Evolutionary conservation across 2,888 invertebrate species (phyloP).

Genomic region (Conistra vaccinii): DNA sequence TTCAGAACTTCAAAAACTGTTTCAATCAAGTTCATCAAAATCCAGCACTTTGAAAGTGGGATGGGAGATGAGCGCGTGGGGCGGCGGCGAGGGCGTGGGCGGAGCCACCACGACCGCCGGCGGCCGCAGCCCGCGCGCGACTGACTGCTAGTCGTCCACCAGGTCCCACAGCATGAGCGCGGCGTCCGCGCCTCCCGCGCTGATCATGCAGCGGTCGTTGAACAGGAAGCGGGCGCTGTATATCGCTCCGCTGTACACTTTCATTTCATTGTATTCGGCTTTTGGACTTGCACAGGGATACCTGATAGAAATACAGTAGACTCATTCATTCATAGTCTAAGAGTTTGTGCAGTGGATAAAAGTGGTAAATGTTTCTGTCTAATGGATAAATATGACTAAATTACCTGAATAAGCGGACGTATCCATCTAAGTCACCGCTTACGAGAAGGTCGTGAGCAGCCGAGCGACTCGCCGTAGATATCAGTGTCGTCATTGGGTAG

Average conservation of each 20-base stretch:
- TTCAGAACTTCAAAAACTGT: constrained; percentile 31
- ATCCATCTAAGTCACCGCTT: constrained; percentile 97
- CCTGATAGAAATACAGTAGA: constrained; percentile 80
- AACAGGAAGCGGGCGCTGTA: constrained; percentile 95
- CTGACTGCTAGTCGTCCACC: constrained; percentile 93
- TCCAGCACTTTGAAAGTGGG: constrained; percentile 84
- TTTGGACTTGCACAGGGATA: constrained; percentile 96
- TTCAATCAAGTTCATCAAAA: constrained; percentile 86
- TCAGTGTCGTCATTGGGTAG: constrained; percentile 95
- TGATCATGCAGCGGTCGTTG: constrained; percentile 96
- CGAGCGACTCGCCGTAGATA: constrained; percentile 95
- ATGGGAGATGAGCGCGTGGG: constrained; percentile 74
- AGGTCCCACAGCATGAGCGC: constrained; percentile 98
- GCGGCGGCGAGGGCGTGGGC: constrained; percentile 85
- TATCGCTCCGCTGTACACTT: constrained; percentile 96
- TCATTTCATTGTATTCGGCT: constrained; percentile 96
- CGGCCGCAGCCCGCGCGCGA: constrained; percentile 78
- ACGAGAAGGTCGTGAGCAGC: constrained; percentile 96
- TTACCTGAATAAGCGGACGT: constrained; percentile 95
- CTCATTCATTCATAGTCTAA: background rate
- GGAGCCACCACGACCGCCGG: constrained; percentile 84
- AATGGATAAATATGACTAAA: background rate
- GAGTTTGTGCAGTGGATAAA: background rate
- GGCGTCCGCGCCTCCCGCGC: constrained; percentile 96
- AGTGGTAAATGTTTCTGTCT: background rate